Conservation (phyloP, 1,140 invertebrate genomes). For the Trichogramma pretiosum region DNA sequence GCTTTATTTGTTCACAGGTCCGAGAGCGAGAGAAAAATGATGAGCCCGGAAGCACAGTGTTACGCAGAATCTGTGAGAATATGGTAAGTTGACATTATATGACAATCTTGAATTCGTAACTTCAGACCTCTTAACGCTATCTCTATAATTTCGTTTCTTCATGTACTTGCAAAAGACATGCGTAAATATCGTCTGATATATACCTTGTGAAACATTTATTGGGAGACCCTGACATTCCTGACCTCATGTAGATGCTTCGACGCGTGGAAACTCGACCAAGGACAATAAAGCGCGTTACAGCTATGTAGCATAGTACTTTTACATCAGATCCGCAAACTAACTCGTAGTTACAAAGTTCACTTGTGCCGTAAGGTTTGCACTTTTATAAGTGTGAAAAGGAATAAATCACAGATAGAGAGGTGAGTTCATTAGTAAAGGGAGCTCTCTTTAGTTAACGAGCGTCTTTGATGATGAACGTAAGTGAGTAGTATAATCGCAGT, state of each 20-base stretch:
- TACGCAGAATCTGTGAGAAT: constrained; percentile 41
- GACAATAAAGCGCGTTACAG: constrained; percentile 5
- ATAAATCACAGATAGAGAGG: neutral
- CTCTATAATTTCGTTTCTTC: too few relatives aligned
- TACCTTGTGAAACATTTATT: too few relatives aligned
- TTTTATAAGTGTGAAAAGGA: neutral
- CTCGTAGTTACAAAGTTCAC: too few relatives aligned
- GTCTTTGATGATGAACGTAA: too few relatives aligned
- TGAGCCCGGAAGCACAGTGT: constrained; percentile 40
- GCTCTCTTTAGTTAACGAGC: constrained; percentile 14
- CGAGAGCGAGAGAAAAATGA: constrained; percentile 43
- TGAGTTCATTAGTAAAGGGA: constrained; percentile 22
- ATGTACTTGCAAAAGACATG: too few relatives aligned
- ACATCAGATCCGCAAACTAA: too few relatives aligned
- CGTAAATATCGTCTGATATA: too few relatives aligned
- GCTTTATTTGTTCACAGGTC: too few relatives aligned
- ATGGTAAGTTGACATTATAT: constrained; percentile 36
- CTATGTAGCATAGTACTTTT: too few relatives aligned
- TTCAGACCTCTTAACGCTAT: too few relatives aligned
- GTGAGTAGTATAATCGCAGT: too few relatives aligned
- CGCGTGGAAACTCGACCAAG: constrained; percentile 16
- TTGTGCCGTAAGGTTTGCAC: too few relatives aligned
- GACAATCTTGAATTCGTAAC: neutral
- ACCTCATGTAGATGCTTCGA: constrained; percentile 11
- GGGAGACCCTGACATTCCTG: constrained; percentile 20